A percentile compares a stretch with the other conserved stretches of the same genome.
These are phyloP conservation scores for Rhadina sibilatrix DNA, from an alignment of 2,113 vertebrate genomes.

Conservation along the genomic window DNA sequence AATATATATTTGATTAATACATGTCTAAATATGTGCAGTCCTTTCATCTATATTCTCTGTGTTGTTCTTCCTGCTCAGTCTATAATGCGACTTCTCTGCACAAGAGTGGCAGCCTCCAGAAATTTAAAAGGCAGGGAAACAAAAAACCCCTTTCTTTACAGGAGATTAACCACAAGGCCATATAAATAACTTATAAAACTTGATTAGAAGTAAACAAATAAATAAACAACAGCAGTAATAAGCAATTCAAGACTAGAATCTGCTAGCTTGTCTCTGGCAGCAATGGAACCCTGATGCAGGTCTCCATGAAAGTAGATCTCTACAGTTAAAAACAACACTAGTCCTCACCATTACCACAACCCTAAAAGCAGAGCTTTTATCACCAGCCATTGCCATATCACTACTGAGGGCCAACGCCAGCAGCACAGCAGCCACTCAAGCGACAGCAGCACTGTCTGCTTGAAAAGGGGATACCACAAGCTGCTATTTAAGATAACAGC, in stretches of 20 bases:
- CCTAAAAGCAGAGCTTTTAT: neutral
- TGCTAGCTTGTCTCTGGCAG: neutral
- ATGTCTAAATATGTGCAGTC: neutral
- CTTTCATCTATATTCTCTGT: neutral
- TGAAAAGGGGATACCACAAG: conserved; percentile 40
- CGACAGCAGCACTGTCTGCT: neutral
- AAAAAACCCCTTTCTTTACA: neutral
- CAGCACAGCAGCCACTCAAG: neutral
- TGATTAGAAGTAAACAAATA: neutral
- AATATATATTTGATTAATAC: neutral
- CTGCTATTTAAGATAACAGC: conserved; percentile 39
- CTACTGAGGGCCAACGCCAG: neutral
- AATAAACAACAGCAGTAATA: neutral
- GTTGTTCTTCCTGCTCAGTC: neutral
- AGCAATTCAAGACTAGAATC: neutral
- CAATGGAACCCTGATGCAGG: neutral
- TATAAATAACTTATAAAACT: neutral
- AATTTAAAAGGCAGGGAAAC: neutral
- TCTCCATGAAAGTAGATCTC: neutral
- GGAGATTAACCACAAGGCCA: neutral
- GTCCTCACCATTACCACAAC: neutral
- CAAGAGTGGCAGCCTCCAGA: neutral
- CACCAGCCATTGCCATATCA: neutral
- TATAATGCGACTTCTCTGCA: neutral
- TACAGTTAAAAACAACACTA: neutral